phyloP scores from a whole-genome alignment of 2,113 vertebrate genomes.

The Numida meleagris region DNA sequence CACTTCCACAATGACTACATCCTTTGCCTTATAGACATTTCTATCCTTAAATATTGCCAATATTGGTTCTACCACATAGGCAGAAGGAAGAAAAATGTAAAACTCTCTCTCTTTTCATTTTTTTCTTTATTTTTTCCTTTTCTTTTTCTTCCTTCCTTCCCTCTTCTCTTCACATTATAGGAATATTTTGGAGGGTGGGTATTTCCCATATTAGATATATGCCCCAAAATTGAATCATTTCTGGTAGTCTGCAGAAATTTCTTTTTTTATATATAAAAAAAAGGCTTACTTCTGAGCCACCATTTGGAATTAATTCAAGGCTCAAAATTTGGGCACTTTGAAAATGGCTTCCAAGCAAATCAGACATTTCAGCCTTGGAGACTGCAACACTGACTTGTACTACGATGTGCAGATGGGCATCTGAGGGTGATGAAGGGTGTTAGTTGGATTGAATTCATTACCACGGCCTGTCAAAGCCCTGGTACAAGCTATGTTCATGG shows the following conservation, averaged over 20 bases:
- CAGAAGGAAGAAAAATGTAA: neutral
- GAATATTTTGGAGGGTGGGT: neutral
- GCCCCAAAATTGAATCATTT: neutral
- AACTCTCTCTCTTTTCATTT: neutral
- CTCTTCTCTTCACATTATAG: neutral
- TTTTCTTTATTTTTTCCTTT: neutral
- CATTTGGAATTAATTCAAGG: neutral
- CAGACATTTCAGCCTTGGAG: neutral
- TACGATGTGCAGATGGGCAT: neutral
- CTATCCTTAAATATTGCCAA: neutral
- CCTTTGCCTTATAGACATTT: neutral
- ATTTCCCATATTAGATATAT: neutral
- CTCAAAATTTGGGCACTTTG: neutral
- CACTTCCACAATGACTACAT: neutral
- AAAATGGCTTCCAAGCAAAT: neutral
- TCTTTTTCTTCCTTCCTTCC: neutral
- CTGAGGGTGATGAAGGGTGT: neutral
- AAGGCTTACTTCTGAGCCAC: neutral
- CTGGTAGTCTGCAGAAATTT: neutral
- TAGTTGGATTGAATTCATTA: neutral
- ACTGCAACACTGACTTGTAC: accelerated
- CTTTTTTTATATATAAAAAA: neutral
- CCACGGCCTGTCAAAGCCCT: neutral
- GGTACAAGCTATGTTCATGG: neutral
- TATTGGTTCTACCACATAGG: neutral